These are phyloP conservation scores for Diadumene lineata DNA, from an alignment of 92 coral and sea anemone genomes.

Conservation along the genomic window DNA sequence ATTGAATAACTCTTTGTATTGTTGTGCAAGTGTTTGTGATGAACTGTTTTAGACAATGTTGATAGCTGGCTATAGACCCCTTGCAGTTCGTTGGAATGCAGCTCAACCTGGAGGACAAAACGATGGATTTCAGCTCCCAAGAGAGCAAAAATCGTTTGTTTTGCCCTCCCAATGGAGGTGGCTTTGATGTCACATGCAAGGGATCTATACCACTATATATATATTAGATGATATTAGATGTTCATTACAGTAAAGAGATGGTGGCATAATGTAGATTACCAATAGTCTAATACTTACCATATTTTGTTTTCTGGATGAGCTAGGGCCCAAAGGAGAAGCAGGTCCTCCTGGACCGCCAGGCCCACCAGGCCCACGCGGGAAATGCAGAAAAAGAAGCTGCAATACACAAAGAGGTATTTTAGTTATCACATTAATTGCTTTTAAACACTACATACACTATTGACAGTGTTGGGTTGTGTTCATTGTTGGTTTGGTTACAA, in stretches of 20 bases:
- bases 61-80: too few species aligned
- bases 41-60: too few species aligned
- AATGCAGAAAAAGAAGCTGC: constrained; percentile 20
- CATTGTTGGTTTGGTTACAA: neutral
- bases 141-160: too few species aligned
- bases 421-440: neutral
- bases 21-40: too few species aligned
- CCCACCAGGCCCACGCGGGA: constrained; percentile 30
- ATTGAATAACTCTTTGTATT: neutral
- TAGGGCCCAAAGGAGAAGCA: constrained; percentile 32
- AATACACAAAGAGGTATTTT: constrained; percentile 5
- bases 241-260: neutral
- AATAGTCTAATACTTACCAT: neutral
- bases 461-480: neutral
- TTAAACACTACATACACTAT: neutral
- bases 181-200: too few species aligned
- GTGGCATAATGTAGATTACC: neutral
- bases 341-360: constrained; percentile 27
- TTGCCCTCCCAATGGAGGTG: too few species aligned
- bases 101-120: too few species aligned
- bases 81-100: too few species aligned
- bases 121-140: too few species aligned
- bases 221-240: too few species aligned
- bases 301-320: neutral
- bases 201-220: too few species aligned